Percentiles rank a stretch among this genome's conserved stretches.
Conservation (phyloP, 2,888 invertebrate genomes). For the Dione vanillae region DNA sequence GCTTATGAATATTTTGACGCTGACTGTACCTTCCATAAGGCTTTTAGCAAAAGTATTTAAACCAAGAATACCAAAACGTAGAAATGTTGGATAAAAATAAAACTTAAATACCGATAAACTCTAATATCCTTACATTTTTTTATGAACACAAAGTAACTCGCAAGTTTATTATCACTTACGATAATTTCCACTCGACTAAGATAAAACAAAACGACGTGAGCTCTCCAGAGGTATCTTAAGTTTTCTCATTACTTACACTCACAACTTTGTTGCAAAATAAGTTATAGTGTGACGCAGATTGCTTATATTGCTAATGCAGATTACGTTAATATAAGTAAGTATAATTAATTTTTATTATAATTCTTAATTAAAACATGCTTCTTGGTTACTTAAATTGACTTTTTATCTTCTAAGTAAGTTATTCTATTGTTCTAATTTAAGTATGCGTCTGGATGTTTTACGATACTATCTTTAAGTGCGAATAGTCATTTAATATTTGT, state of each 20-base stretch:
- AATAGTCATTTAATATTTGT: too few species aligned
- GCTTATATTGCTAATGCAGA: constrained; percentile 35
- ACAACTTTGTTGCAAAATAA: constrained; percentile 45
- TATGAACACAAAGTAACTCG: neutral
- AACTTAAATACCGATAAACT: neutral
- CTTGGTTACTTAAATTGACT: too few species aligned
- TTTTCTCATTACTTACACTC: constrained; percentile 48
- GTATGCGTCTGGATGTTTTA: too few species aligned
- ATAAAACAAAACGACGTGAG: constrained; percentile 40
- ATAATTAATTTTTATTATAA: neutral
- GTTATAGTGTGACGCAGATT: constrained; percentile 44
- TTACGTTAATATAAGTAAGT: constrained; percentile 5
- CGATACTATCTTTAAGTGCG: too few species aligned
- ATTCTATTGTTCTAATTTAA: too few species aligned
- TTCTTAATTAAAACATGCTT: neutral
- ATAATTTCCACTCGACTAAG: constrained; percentile 38
- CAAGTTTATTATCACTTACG: constrained; percentile 39
- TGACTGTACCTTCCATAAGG: too few species aligned
- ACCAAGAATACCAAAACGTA: neutral
- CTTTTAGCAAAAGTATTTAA: neutral
- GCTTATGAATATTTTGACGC: too few species aligned
- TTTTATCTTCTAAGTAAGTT: neutral
- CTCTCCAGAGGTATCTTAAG: constrained; percentile 44
- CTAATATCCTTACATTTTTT: neutral
- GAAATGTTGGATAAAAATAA: neutral